These are phyloP conservation scores for Lutraria lutraria DNA, from an alignment of 2,888 invertebrate genomes.

Conservation along the genomic window DNA sequence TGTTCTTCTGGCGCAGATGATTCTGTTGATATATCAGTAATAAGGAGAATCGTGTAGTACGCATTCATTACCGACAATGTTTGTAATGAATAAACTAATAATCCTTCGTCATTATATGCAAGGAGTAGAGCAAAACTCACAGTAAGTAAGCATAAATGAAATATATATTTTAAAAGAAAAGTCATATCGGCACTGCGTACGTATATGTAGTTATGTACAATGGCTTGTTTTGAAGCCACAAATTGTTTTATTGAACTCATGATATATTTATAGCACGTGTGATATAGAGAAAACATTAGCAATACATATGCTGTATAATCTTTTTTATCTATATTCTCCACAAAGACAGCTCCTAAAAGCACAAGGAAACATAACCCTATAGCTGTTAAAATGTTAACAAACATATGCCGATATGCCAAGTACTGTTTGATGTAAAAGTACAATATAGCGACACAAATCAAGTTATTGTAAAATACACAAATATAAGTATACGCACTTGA, in stretches of 20 bases:
- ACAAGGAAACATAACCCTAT: background rate
- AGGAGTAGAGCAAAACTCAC: too few species aligned
- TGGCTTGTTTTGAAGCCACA: background rate
- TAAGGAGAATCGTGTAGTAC: background rate
- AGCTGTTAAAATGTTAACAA: background rate
- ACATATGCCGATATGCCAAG: background rate
- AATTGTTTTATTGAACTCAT: background rate
- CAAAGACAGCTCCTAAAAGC: background rate
- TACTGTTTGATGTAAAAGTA: background rate
- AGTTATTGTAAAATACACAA: background rate
- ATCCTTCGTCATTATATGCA: too few species aligned
- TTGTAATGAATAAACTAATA: too few species aligned
- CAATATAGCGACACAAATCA: background rate
- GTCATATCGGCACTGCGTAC: too few species aligned
- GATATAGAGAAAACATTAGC: background rate
- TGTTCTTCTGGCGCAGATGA: background rate
- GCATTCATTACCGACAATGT: too few species aligned
- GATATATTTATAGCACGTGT: background rate
- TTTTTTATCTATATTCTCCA: background rate
- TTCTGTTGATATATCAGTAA: background rate
- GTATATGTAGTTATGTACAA: too few species aligned
- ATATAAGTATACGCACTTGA: background rate
- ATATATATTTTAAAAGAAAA: too few species aligned
- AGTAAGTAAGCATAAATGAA: too few species aligned
- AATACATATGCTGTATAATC: background rate